phyloP scores from a whole-genome alignment of 2,797 vertebrate genomes.

The Cyclopterus lumpus region DNA sequence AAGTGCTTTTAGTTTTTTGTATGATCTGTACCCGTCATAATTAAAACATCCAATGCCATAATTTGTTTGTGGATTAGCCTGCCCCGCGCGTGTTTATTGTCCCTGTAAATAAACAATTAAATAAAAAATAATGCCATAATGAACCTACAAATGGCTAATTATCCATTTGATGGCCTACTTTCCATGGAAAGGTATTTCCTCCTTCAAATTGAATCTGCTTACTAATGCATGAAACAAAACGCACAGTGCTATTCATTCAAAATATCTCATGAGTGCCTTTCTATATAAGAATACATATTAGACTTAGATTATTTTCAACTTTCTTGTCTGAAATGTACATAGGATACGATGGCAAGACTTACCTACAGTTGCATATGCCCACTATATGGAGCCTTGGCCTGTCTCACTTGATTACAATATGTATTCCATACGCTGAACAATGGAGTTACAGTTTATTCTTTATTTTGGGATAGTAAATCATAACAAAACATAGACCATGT shows the following conservation, averaged over 20 bases:
- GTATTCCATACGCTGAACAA: not conserved
- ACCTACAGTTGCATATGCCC: not conserved
- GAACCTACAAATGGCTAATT: not conserved
- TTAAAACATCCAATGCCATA: not conserved
- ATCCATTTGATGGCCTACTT: conserved; percentile 30
- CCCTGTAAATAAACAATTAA: not conserved
- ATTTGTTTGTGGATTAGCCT: not conserved
- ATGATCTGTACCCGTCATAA: not conserved
- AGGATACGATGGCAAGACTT: not conserved
- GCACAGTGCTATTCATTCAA: conserved; percentile 31
- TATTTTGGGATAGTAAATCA: not conserved
- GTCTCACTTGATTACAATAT: conserved; percentile 24
- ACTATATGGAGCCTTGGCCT: not conserved
- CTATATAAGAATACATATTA: conserved; percentile 63
- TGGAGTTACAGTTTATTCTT: not conserved
- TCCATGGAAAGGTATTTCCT: conserved; percentile 28
- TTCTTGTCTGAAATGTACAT: conserved; percentile 12
- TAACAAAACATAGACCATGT: not conserved
- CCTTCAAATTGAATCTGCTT: conserved; percentile 36
- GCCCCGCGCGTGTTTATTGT: not conserved
- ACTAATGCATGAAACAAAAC: conserved; percentile 46
- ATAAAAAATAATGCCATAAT: conserved; percentile 12
- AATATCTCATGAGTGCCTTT: conserved; percentile 53
- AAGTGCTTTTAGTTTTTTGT: not conserved
- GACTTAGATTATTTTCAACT: conserved; percentile 36